Conservation (phyloP, 2,113 vertebrate species). For the Hystrix cristata region DNA sequence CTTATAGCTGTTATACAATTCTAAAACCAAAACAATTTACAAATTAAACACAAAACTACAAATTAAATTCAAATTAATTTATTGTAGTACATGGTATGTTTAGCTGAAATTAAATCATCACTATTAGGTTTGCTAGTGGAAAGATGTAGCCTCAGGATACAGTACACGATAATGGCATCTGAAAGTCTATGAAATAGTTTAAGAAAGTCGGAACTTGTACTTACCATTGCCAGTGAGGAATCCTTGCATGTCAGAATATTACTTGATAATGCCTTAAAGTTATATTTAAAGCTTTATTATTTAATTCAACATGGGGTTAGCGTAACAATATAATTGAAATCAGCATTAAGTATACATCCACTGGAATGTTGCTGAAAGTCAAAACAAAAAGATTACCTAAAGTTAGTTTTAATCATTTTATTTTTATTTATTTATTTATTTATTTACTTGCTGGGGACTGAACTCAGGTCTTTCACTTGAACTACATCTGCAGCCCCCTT, state of each 20-base stretch:
- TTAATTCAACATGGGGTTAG: constrained; percentile 44
- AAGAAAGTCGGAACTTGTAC: neutral
- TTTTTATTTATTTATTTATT: neutral
- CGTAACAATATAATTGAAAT: constrained; percentile 53
- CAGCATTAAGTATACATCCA: neutral
- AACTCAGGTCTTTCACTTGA: neutral
- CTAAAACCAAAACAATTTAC: constrained; percentile 56
- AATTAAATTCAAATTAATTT: constrained; percentile 54
- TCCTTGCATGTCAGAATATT: constrained; percentile 8
- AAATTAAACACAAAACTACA: constrained; percentile 44
- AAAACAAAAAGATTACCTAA: neutral
- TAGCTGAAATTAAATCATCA: constrained; percentile 15
- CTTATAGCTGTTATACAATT: constrained; percentile 42
- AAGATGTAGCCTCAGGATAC: neutral
- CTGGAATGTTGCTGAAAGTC: constrained; percentile 40
- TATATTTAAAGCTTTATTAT: neutral
- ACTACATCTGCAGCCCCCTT: neutral
- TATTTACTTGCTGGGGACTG: neutral
- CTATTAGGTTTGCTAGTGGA: constrained; percentile 22
- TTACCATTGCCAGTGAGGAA: constrained; percentile 22
- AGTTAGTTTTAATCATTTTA: constrained; percentile 22
- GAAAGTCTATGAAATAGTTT: constrained; percentile 58
- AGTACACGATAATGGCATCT: neutral
- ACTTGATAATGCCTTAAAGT: constrained; percentile 38
- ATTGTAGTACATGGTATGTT: constrained; percentile 33